Percentiles rank a stretch among this genome's conserved stretches.
Conservation (phyloP, 2,113 vertebrate species). For the Saccopteryx bilineata region DNA sequence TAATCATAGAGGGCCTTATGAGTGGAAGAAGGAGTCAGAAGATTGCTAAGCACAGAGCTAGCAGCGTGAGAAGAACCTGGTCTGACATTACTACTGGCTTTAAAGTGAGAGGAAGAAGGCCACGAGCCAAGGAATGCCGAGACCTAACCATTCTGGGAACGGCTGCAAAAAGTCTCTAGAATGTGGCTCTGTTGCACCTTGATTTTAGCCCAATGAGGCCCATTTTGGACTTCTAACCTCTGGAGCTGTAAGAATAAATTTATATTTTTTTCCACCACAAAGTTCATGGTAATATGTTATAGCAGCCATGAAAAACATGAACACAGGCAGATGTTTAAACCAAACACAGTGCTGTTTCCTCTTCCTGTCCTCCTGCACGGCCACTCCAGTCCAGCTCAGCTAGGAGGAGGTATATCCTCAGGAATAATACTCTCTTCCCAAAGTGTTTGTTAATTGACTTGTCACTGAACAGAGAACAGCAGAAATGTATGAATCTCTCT, state of each 20-base stretch:
- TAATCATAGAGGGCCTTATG: neutral
- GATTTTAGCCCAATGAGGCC: neutral
- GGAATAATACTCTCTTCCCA: neutral
- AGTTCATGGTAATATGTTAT: neutral
- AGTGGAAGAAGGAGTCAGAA: neutral
- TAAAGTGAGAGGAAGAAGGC: neutral
- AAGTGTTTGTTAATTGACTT: neutral
- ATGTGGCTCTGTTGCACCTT: neutral
- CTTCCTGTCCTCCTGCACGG: fast-evolving
- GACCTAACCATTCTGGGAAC: no score
- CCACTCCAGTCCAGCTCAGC: neutral
- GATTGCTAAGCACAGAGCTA: neutral
- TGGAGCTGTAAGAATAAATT: neutral
- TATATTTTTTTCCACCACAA: neutral
- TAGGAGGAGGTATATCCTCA: neutral
- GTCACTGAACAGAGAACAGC: neutral
- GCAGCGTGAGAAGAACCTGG: no score
- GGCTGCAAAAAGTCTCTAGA: neutral
- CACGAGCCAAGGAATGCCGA: neutral
- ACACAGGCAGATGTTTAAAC: neutral
- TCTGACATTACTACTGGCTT: neutral
- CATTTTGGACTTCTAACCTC: neutral
- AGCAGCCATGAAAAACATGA: neutral
- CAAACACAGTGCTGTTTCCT: neutral
- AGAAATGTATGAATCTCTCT: neutral